Conservation (phyloP, 2,888 invertebrate species). For the Lysandra coridon region DNA sequence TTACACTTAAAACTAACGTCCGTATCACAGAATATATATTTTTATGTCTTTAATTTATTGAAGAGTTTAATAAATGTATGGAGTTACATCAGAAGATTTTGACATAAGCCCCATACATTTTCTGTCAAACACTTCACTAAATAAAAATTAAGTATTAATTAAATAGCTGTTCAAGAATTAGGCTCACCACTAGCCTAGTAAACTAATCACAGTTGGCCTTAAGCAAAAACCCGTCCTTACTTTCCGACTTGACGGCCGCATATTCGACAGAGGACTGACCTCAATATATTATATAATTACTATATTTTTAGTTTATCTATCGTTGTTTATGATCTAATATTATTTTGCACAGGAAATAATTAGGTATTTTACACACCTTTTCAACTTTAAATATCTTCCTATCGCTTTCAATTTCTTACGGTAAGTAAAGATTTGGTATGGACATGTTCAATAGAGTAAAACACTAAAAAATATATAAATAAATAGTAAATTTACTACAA, state of each 20-base stretch:
- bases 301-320: neutral
- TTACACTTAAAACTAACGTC: too few relatives aligned
- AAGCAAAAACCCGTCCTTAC: slow-evolving; percentile 4
- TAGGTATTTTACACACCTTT: neutral
- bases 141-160: too few relatives aligned
- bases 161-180: neutral
- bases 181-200: neutral
- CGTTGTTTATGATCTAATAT: neutral
- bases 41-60: too few relatives aligned
- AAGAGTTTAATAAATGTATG: too few relatives aligned
- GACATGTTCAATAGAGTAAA: too few relatives aligned
- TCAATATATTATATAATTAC: neutral
- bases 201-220: neutral
- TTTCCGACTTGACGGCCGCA: neutral
- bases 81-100: too few relatives aligned
- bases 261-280: neutral
- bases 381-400: neutral
- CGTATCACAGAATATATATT: too few relatives aligned
- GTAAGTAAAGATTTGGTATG: too few relatives aligned
- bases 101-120: too few relatives aligned
- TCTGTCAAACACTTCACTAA: too few relatives aligned
- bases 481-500: too few relatives aligned
- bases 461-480: too few relatives aligned
- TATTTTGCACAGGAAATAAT: neutral
- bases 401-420: neutral